phyloP scores from a whole-genome alignment of 1,140 invertebrate species.

The Varroa destructor region DNA sequence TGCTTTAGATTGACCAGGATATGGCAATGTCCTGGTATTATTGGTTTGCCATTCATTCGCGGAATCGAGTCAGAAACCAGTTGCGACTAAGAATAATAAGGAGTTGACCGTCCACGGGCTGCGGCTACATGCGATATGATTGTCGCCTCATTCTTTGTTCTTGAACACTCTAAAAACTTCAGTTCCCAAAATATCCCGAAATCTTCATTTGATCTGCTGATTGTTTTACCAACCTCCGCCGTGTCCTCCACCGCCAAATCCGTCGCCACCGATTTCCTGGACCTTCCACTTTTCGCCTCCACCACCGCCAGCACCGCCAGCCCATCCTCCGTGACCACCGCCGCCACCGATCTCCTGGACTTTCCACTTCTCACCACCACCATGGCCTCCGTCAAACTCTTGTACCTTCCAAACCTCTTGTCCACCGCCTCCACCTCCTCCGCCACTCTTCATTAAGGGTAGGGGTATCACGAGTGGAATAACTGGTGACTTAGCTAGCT shows the following conservation, averaged over 20 bases:
- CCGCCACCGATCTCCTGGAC: conserved; percentile 25
- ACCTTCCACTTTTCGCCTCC: conserved; percentile 24
- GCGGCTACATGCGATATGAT: too few species aligned
- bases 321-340: conserved; percentile 3
- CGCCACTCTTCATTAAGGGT: background rate
- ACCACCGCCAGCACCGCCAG: conserved; percentile 3
- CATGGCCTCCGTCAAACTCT: conserved; percentile 7
- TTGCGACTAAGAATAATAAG: too few species aligned
- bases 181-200: too few species aligned
- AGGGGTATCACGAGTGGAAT: conserved; percentile 22
- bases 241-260: conserved; percentile 14
- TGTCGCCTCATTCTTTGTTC: too few species aligned
- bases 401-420: conserved; percentile 25
- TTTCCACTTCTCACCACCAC: conserved; percentile 22
- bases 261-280: conserved; percentile 10
- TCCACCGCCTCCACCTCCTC: conserved; percentile 13
- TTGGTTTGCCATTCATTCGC: too few species aligned
- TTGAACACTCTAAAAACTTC: too few species aligned
- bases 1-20: too few species aligned
- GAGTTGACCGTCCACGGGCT: too few species aligned
- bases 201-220: too few species aligned
- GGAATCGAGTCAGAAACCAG: too few species aligned
- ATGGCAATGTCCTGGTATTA: too few species aligned
- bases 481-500: conserved; percentile 15
- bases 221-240: conserved; percentile 6